Evolutionary conservation across 37 sponge, comb jelly and placozoan genomes (phyloP), one percentile per base, ranked within the genome.

Genomic region (Hexactinellida sp.): DNA sequence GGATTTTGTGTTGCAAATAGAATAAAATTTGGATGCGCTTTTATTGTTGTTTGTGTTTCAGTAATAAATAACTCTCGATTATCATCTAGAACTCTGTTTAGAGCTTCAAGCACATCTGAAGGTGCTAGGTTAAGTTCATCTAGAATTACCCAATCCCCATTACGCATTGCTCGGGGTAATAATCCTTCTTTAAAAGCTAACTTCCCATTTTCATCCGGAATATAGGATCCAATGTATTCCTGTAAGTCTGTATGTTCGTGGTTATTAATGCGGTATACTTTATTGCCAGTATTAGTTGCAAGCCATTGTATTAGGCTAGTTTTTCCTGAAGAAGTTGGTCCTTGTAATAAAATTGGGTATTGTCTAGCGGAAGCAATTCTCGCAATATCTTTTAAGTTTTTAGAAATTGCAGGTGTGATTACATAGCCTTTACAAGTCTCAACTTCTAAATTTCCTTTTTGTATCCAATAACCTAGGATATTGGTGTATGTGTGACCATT

Each of bases 231-330:
- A 37, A 98, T 86, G 84, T 98, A 98, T 87, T 98, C 99, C 88
- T 98, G 99, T 21, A 98, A 91, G 84, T 98, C 99, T 24, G 99
- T 98, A 86, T 98, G 99, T 38, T 98, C 99, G 54, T 98, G 99
- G 84, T 98, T 98, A 82, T 98, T 98, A 82, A 98, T 92, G 24
- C 99, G 82, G 38, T 95, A 36, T 83, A 94, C 92, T 47, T 82
- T 39, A 38, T 93, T 92, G 0, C 99, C 96, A 38, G 94, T 91
- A 24, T 55, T 82, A 0, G 54, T 54, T 28, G 99, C 96, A 37
- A 98, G 85, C 51, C 89, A 95, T 88, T 91, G 91, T 32, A 98
- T 86, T 36, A 95, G 39, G 38, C 96, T 95, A 83, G 99, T 98
- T 83, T 98, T 98, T 34, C 97, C 97, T 35, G 94, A 92, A 28